Conservation (phyloP, 1,140 invertebrate genomes). For the Neotoxoptera formosana region DNA sequence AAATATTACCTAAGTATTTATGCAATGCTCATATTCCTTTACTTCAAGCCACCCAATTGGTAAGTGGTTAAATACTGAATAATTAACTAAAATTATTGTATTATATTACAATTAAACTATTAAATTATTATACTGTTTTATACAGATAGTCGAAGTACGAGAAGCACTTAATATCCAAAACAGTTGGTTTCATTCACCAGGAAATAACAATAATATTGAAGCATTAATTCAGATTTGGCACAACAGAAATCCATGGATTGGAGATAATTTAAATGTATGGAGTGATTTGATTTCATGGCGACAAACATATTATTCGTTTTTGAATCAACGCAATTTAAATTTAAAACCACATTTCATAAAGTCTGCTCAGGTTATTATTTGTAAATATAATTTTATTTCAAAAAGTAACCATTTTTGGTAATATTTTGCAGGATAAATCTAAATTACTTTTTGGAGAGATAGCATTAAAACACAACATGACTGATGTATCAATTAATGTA, state of each 20-base stretch:
- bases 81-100: background rate
- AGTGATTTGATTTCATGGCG: slow-evolving; percentile 37
- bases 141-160: background rate
- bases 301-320: slow-evolving; percentile 49
- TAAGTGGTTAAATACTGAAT: background rate
- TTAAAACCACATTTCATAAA: background rate
- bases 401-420: background rate
- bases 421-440: slow-evolving; percentile 33
- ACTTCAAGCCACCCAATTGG: slow-evolving; percentile 50
- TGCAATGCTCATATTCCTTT: slow-evolving; percentile 35
- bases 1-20: slow-evolving; percentile 36
- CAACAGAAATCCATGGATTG: slow-evolving; percentile 39
- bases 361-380: background rate
- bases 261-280: slow-evolving; percentile 45
- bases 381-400: background rate
- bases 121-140: background rate
- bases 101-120: background rate
- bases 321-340: background rate
- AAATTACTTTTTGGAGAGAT: background rate
- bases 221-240: slow-evolving; percentile 7
- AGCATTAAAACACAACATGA: slow-evolving; percentile 25
- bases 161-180: slow-evolving; percentile 19
- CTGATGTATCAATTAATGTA: background rate
- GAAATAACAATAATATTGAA: slow-evolving; percentile 17
- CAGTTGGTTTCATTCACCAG: background rate